Percentiles rank a stretch among this genome's conserved stretches.
phyloP scores from a whole-genome alignment of 2,888 invertebrate species.

The Acanthacorydalis orientalis region DNA sequence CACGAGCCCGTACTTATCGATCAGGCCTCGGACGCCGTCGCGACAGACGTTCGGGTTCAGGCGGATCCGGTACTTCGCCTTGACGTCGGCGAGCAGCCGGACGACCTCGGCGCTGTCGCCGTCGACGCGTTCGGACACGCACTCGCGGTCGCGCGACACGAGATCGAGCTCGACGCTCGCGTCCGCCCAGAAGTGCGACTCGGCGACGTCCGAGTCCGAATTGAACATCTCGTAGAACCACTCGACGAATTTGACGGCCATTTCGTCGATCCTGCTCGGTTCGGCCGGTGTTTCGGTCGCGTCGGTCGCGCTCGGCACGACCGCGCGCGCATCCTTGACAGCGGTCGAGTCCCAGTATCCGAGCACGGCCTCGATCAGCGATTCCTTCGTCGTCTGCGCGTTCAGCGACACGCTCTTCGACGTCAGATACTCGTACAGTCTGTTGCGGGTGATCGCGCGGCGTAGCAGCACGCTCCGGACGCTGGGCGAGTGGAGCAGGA shows the following conservation, averaged over 20 bases:
- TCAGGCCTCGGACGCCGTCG: conserved; percentile 37
- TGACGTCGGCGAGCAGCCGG: conserved; percentile 21
- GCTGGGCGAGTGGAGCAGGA: no score
- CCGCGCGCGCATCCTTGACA: no score
- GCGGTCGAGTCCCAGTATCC: neutral
- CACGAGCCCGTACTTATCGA: conserved; percentile 43
- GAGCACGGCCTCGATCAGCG: no score
- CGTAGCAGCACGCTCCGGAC: no score
- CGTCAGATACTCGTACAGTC: no score
- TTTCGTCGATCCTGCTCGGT: conserved; percentile 22
- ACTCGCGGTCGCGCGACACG: conserved; percentile 12
- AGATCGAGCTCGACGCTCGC: conserved; percentile 23
- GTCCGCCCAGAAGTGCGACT: conserved; percentile 38
- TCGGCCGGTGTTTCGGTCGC: neutral
- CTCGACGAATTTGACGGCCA: conserved; percentile 35
- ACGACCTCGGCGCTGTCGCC: conserved; percentile 22
- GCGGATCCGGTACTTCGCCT: conserved; percentile 27
- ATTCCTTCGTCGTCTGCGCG: no score
- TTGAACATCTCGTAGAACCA: conserved; percentile 39
- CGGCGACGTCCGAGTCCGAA: conserved; percentile 21
- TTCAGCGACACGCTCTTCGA: no score
- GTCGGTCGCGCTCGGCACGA: conserved; percentile 20
- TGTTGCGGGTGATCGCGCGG: no score
- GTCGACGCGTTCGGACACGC: conserved; percentile 16
- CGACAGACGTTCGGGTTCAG: conserved; percentile 42